phyloP scores from a whole-genome alignment of 2,113 vertebrate species.

The Theristicus caerulescens region DNA sequence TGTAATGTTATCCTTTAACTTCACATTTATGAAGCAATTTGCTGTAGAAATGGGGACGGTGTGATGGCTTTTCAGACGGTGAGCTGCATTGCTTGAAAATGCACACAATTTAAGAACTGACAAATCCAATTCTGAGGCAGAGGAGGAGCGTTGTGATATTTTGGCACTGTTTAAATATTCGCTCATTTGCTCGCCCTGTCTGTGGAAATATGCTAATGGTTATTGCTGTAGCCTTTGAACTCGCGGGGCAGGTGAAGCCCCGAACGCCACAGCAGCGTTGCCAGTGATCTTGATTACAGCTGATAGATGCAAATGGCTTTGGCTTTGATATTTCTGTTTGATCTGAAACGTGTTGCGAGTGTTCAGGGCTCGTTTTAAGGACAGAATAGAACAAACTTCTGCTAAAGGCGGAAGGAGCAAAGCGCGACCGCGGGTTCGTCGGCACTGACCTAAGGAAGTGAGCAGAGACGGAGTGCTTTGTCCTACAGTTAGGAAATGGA shows the following conservation, averaged over 20 bases:
- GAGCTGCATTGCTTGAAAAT: constrained; percentile 63
- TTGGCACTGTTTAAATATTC: constrained; percentile 65
- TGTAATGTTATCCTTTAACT: constrained; percentile 44
- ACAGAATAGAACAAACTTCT: not conserved
- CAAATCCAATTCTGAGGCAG: constrained; percentile 71
- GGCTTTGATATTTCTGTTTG: constrained; percentile 35
- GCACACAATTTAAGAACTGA: constrained; percentile 75
- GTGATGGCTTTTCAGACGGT: constrained; percentile 18
- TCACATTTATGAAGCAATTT: constrained; percentile 64
- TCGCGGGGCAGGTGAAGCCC: not conserved
- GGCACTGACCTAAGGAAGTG: too few species aligned
- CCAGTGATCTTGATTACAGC: not conserved
- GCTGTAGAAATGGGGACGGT: not conserved
- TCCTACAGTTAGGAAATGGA: fast-evolving
- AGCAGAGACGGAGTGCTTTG: not conserved
- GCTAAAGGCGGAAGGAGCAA: not conserved
- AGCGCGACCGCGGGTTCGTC: fast-evolving
- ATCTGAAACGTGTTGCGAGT: not conserved
- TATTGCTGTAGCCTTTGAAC: constrained; percentile 35
- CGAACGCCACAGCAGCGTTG: not conserved
- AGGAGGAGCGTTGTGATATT: constrained; percentile 26
- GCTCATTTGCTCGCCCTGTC: not conserved
- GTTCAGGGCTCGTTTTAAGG: not conserved
- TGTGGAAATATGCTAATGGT: constrained; percentile 33
- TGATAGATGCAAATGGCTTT: constrained; percentile 28